A percentile compares a stretch with the other conserved stretches of the same genome.
Evolutionary conservation across 2,888 invertebrate genomes (phyloP).

Genomic region (Villa cingulata): DNA sequence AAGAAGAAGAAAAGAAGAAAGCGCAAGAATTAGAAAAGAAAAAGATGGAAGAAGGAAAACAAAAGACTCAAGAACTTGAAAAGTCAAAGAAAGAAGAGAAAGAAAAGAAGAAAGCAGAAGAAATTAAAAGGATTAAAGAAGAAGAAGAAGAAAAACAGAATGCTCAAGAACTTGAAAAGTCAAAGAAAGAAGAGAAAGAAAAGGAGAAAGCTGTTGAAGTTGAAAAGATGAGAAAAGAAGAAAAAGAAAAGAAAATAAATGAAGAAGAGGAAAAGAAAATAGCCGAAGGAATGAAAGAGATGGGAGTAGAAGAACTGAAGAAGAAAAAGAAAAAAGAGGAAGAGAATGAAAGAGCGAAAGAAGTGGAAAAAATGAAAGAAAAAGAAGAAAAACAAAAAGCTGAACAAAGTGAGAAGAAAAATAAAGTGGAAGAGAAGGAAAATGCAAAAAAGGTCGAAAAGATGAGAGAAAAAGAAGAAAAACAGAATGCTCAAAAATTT

Average conservation of each 20-base stretch:
- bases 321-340: conserved; percentile 10
- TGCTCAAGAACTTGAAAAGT: neutral
- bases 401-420: too few relatives aligned
- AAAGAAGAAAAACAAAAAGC: too few relatives aligned
- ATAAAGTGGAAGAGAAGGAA: too few relatives aligned
- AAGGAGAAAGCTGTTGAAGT: neutral
- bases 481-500: conserved; percentile 9
- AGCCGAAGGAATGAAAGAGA: too few relatives aligned
- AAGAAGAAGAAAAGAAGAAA: neutral
- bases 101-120: conserved; percentile 3
- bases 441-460: neutral
- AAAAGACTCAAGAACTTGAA: too few relatives aligned
- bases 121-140: too few relatives aligned
- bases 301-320: too few relatives aligned
- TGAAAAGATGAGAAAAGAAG: conserved; percentile 14
- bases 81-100: neutral
- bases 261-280: neutral
- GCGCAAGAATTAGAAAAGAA: too few relatives aligned
- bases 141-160: neutral
- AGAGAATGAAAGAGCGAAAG: too few relatives aligned
- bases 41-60: too few relatives aligned
- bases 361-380: too few relatives aligned
- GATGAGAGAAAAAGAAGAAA: neutral
- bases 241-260: neutral
- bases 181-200: neutral